Conservation (phyloP, 2,797 vertebrate species). For the Cossypha heuglini region DNA sequence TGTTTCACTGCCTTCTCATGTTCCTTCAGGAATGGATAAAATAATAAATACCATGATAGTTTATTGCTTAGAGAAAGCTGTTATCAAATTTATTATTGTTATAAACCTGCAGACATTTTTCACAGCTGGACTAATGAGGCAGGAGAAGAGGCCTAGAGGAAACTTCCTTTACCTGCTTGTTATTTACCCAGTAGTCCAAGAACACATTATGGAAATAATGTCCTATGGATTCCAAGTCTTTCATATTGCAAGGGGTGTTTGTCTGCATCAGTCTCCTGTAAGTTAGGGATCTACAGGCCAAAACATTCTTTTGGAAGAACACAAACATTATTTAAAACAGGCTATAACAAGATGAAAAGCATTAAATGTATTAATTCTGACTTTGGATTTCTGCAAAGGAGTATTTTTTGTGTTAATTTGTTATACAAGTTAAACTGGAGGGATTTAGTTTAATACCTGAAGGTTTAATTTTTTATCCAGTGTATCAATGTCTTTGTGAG, state of each 20-base stretch:
- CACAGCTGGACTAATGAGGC: background rate
- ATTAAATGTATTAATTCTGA: background rate
- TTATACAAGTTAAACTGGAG: background rate
- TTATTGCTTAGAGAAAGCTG: conserved; percentile 1
- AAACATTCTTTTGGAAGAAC: background rate
- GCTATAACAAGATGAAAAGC: background rate
- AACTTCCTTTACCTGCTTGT: conserved; percentile 62
- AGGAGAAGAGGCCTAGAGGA: background rate
- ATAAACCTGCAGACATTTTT: background rate
- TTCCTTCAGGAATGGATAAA: conserved; percentile 69
- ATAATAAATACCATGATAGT: conserved; percentile 4
- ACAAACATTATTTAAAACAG: background rate
- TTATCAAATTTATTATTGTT: background rate
- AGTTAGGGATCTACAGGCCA: background rate
- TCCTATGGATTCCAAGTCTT: conserved; percentile 74
- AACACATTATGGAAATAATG: conserved; percentile 76
- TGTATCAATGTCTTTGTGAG: background rate
- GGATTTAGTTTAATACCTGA: background rate
- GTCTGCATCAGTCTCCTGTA: background rate
- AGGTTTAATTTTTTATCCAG: background rate
- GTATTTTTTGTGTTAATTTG: background rate
- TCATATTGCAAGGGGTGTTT: conserved; percentile 72
- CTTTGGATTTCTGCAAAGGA: background rate
- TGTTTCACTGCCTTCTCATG: conserved; percentile 61
- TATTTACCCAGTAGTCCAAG: conserved; percentile 70